Conservation (phyloP, 2,797 vertebrate species). For the Microhierax caerulescens region DNA sequence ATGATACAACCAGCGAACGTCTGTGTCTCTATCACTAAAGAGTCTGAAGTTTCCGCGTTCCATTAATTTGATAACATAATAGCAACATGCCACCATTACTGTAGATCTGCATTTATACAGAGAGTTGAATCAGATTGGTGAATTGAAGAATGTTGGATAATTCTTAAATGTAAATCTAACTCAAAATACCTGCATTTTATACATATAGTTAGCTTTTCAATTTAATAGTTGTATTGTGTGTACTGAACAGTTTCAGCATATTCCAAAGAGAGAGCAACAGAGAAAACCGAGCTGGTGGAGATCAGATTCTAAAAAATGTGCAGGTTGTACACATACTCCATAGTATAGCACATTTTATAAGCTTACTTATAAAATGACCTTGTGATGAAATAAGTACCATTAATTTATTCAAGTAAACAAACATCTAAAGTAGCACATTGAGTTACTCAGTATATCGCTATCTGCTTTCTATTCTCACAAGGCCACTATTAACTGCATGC, state of each 20-base stretch:
- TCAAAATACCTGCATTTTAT: constrained; percentile 54
- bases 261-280: constrained; percentile 48
- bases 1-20: constrained; percentile 63
- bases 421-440: constrained; percentile 8
- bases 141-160: constrained; percentile 34
- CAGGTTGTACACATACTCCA: constrained; percentile 33
- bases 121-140: constrained; percentile 41
- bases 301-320: constrained; percentile 38
- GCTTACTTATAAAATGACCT: constrained; percentile 38
- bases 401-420: constrained; percentile 64
- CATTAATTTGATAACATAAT: constrained; percentile 60
- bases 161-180: constrained; percentile 39
- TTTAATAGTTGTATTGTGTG: neutral
- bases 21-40: constrained; percentile 68
- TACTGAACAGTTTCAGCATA: constrained; percentile 32
- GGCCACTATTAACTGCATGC: constrained; percentile 44
- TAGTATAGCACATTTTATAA: constrained; percentile 39
- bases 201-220: constrained; percentile 19
- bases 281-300: constrained; percentile 57
- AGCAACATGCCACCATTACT: constrained; percentile 55
- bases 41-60: constrained; percentile 57
- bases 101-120: constrained; percentile 38
- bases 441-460: constrained; percentile 1
- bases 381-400: constrained; percentile 59
- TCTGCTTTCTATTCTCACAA: constrained; percentile 33